Percentiles rank a stretch among this genome's conserved stretches.
These are phyloP conservation scores for Artemia sinica DNA, from an alignment of 2,888 invertebrate genomes.

Conservation along the genomic window DNA sequence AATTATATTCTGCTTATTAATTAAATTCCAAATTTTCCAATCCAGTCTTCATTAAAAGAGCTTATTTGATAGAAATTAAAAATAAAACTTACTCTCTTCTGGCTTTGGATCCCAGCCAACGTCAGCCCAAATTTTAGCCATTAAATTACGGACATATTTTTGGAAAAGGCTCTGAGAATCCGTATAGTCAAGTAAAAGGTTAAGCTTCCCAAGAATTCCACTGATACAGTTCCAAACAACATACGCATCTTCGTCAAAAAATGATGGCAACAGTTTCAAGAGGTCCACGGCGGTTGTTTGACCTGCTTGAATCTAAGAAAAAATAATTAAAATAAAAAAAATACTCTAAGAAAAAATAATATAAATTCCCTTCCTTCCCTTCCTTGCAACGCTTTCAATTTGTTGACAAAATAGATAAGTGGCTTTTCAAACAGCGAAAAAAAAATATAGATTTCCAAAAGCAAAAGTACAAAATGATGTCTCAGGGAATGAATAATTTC, in stretches of 20 bases:
- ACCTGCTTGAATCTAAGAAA: slow-evolving; percentile 50
- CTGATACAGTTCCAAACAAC: slow-evolving; percentile 79
- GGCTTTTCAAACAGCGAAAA: no score
- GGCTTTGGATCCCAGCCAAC: slow-evolving; percentile 70
- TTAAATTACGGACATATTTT: slow-evolving; percentile 53
- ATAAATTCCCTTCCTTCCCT: background rate
- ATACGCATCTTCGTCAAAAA: slow-evolving; percentile 67
- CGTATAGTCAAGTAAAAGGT: slow-evolving; percentile 58
- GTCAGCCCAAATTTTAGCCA: slow-evolving; percentile 48
- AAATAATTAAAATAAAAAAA: background rate
- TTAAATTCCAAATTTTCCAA: no score
- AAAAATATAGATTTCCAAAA: no score
- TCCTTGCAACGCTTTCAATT: no score
- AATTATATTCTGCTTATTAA: no score
- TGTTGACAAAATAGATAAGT: no score
- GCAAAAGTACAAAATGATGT: no score
- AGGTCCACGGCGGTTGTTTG: slow-evolving; percentile 60
- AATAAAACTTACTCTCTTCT: slow-evolving; percentile 45
- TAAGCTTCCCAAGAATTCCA: slow-evolving; percentile 57
- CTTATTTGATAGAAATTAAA: no score
- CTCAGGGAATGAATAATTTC: no score
- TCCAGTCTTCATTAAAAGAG: no score
- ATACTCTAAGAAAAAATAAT: slow-evolving; percentile 31
- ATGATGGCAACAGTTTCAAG: slow-evolving; percentile 65
- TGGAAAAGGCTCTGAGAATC: slow-evolving; percentile 53